phyloP scores from a whole-genome alignment of 2,888 invertebrate genomes.

The Oscheius myriophilus region DNA sequence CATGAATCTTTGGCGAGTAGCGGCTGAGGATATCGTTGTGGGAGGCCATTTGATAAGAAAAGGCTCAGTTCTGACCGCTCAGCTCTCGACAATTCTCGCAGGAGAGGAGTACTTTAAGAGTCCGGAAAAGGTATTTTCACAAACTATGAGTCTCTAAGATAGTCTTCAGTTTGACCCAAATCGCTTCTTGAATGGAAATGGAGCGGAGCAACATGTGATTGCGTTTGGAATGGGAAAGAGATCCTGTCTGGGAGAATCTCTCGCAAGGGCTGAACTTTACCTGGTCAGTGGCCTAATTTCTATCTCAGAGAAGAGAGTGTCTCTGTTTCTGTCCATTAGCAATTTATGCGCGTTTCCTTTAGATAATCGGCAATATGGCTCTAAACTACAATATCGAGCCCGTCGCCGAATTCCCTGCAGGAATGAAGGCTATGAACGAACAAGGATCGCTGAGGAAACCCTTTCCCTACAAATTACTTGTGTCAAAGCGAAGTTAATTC shows the following conservation, averaged over 20 bases:
- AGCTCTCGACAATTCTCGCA: slow-evolving; percentile 36
- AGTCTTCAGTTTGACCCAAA: slow-evolving; percentile 21
- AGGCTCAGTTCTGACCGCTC: slow-evolving; percentile 37
- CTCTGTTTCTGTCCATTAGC: no score
- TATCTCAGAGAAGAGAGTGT: no score
- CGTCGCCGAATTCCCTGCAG: not conserved
- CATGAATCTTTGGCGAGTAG: slow-evolving; percentile 15
- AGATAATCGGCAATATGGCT: slow-evolving; percentile 3
- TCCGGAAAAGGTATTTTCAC: slow-evolving; percentile 24
- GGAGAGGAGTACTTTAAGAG: slow-evolving; percentile 40
- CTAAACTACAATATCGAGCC: slow-evolving; percentile 9
- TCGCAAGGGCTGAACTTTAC: slow-evolving; percentile 46
- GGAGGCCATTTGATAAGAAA: slow-evolving; percentile 32
- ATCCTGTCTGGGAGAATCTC: slow-evolving; percentile 40
- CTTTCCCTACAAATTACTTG: slow-evolving; percentile 12
- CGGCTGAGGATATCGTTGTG: slow-evolving; percentile 32
- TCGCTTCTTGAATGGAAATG: slow-evolving; percentile 11
- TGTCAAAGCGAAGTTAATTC: slow-evolving; percentile 7
- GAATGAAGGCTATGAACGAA: slow-evolving; percentile 19
- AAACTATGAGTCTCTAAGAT: not conserved
- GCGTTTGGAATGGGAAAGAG: slow-evolving; percentile 47
- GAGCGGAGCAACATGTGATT: slow-evolving; percentile 2
- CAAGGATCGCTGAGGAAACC: slow-evolving; percentile 4
- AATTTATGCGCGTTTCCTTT: no score
- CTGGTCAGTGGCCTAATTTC: slow-evolving; percentile 34